These are phyloP conservation scores for Cassiopea xamachana DNA, from an alignment of 30 jellyfish, hydroid and myxozoan species.

Conservation along the genomic window DNA sequence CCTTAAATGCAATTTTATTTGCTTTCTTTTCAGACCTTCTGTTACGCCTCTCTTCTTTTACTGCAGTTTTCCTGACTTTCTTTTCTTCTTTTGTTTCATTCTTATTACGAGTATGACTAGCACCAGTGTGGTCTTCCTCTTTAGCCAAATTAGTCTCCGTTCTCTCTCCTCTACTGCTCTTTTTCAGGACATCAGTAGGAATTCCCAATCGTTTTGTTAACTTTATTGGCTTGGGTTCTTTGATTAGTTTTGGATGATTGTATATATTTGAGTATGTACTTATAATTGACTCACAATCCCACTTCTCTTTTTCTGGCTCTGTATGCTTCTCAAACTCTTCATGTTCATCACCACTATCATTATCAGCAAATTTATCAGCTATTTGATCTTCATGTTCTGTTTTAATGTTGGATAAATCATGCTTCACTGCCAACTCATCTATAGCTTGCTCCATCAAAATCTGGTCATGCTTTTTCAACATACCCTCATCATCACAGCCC, in stretches of 20 bases:
- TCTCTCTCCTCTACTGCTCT: slow-evolving; percentile 30
- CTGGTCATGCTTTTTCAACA: slow-evolving; percentile 27
- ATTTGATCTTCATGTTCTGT: neutral
- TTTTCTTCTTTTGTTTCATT: slow-evolving; percentile 78
- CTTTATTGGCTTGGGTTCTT: slow-evolving; percentile 71
- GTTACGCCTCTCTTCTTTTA: slow-evolving; percentile 77
- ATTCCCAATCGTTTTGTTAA: slow-evolving; percentile 74
- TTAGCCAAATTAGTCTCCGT: slow-evolving; percentile 10
- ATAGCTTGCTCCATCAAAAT: slow-evolving; percentile 65
- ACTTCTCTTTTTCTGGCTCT: slow-evolving; percentile 66
- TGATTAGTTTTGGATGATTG: slow-evolving; percentile 86
- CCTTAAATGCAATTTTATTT: slow-evolving; percentile 80
- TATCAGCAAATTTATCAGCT: slow-evolving; percentile 15
- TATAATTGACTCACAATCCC: slow-evolving; percentile 97
- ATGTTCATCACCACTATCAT: slow-evolving; percentile 48
- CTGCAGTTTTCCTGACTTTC: slow-evolving; percentile 74
- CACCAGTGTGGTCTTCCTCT: neutral
- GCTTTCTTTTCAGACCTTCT: slow-evolving; percentile 90
- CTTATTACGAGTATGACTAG: slow-evolving; percentile 5
- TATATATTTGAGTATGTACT: slow-evolving; percentile 92
- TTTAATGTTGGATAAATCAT: slow-evolving; percentile 4
- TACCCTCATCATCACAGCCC: slow-evolving; percentile 77
- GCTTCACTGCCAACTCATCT: slow-evolving; percentile 65
- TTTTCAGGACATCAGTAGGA: slow-evolving; percentile 86
- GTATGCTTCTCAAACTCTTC: slow-evolving; percentile 62